Evolutionary conservation across 2,888 invertebrate genomes (phyloP), one percentile per base, ranked within the genome.

Genomic region (Apodemia zela): DNA sequence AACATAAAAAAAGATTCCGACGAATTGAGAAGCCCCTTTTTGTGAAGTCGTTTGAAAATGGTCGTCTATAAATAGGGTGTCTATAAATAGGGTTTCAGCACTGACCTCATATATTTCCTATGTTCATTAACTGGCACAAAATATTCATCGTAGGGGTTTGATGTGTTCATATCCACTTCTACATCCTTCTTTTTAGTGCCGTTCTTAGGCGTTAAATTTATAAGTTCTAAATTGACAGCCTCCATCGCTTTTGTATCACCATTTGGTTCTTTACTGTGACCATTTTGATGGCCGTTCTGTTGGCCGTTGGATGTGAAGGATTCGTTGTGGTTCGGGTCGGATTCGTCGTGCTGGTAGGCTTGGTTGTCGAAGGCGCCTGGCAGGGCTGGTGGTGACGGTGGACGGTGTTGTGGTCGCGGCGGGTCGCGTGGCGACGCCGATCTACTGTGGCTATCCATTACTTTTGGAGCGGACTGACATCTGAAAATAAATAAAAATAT

Each of bases 111-210:
- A 80, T 95, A 96, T 88, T 97, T 97, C 79, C 95, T 94, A 83
- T 96, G 96, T 78, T 96, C 96, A 80, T 97, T 96, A 69, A 97
- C 96, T 38, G 96, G 96, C 68, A 97, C 96, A 81, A 96, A 96
- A 84, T 96, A 96, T 76, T 96, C 96, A 75, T 96, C 96, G 81
- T 96, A 96, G 6, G 95, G 95, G 80, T 95, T 95, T 45, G 93
- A 92, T 25, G 94, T 91, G 70, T 93, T 94, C 73, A 93, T 93
- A 69, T 94, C 94, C 0, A 93, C 92, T 68, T 94, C 94, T 6
- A 93, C 93, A 65, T 94, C 94, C 79, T 94, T 95, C 82, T 95
- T 95, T 72, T 93, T 93, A 1, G 92, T 85, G 7, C 93, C 93
- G 71, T 93, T 93, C 71, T 93, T 87, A 60, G 92, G 89, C 29